A percentile compares a stretch with the other conserved stretches of the same genome.
These are phyloP conservation scores for Kryptolebias ocellatus DNA, from an alignment of 2,797 vertebrate genomes.

Conservation along the genomic window DNA sequence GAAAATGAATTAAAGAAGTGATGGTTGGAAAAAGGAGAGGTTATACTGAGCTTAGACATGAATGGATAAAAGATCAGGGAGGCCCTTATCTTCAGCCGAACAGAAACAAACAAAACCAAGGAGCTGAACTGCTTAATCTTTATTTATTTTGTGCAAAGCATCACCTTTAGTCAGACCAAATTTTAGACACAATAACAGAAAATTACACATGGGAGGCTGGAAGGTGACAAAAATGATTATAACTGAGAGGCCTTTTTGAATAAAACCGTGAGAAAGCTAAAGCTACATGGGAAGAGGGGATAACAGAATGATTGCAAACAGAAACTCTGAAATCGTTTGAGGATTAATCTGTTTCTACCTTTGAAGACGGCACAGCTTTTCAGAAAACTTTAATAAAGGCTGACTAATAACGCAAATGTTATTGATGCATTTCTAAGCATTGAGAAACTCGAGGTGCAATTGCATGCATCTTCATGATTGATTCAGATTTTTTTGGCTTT, in stretches of 20 bases:
- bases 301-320: not conserved
- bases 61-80: constrained; percentile 39
- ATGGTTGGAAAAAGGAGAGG: constrained; percentile 29
- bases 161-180: constrained; percentile 15
- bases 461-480: constrained; percentile 11
- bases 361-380: not conserved
- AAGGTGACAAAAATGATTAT: constrained; percentile 17
- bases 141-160: constrained; percentile 12
- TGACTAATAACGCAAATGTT: not conserved
- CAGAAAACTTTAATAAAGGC: not conserved
- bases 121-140: constrained; percentile 11
- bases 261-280: constrained; percentile 1
- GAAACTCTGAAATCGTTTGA: not conserved
- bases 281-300: not conserved
- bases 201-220: constrained; percentile 15
- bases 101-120: constrained; percentile 25
- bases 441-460: constrained; percentile 7
- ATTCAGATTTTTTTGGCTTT: constrained; percentile 20
- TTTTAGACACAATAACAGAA: constrained; percentile 20
- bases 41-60: constrained; percentile 12
- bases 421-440: not conserved
- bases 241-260: constrained; percentile 9
- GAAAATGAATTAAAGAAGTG: constrained; percentile 26
- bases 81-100: constrained; percentile 7
- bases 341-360: not conserved